Evolutionary conservation across 2,113 vertebrate species (phyloP).

Genomic region (Grus americana): DNA sequence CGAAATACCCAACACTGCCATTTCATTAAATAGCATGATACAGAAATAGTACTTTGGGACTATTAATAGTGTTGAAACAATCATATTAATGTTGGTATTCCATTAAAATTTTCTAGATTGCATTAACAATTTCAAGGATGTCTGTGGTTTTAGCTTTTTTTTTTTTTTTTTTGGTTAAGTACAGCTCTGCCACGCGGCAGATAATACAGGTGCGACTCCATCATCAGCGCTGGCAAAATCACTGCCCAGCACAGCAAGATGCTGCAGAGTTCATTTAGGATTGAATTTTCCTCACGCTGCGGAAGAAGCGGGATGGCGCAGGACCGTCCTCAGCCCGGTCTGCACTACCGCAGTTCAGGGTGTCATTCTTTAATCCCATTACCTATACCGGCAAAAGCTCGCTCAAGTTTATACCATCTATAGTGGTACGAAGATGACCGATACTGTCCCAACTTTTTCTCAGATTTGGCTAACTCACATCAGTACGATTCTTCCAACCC

Average conservation of each 20-base stretch:
- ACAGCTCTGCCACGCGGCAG: not conserved
- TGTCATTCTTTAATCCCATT: not conserved
- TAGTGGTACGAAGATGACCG: not conserved
- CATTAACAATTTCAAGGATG: not conserved
- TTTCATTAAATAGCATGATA: not conserved
- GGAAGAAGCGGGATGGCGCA: not conserved
- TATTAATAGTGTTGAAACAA: constrained; percentile 7
- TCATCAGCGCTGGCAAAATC: not conserved
- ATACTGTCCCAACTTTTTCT: not conserved
- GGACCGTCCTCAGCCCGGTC: not conserved
- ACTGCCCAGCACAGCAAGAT: not conserved
- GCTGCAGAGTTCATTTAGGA: not conserved
- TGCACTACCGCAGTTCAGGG: not conserved
- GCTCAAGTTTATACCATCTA: not conserved
- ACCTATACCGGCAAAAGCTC: not conserved
- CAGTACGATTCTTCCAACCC: not conserved
- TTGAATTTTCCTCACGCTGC: not conserved
- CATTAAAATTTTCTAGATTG: not conserved
- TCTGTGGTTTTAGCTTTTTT: not conserved
- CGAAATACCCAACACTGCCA: not conserved
- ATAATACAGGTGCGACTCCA: accelerated
- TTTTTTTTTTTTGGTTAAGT: not conserved
- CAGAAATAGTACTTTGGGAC: constrained; percentile 6
- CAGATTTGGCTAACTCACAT: not conserved
- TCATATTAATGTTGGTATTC: not conserved